These are phyloP conservation scores for Alethe castanea DNA, from an alignment of 2,113 vertebrate genomes.

Conservation along the genomic window DNA sequence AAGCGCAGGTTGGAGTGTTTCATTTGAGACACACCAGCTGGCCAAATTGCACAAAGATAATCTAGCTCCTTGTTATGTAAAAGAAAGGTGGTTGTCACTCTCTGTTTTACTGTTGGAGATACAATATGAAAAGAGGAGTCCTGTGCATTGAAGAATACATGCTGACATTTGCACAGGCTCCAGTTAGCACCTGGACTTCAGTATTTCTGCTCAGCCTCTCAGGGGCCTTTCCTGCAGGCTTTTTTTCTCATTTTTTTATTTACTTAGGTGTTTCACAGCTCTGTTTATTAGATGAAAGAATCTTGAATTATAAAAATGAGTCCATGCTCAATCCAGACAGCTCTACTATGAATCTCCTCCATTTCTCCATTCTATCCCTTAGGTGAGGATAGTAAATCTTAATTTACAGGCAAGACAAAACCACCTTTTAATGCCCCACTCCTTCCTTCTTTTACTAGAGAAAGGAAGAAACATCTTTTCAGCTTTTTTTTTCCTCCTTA, in stretches of 20 bases:
- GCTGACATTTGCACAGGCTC: background rate
- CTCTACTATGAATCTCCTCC: background rate
- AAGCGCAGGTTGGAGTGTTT: background rate
- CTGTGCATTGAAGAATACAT: background rate
- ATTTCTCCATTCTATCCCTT: background rate
- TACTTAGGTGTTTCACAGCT: background rate
- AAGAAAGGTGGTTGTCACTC: background rate
- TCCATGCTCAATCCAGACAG: background rate
- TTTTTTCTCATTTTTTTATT: background rate
- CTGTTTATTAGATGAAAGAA: background rate
- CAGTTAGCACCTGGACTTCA: background rate
- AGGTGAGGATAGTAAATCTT: background rate
- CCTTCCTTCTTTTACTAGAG: background rate
- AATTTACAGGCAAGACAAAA: background rate
- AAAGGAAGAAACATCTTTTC: background rate
- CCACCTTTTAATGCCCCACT: background rate
- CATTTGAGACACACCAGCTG: background rate
- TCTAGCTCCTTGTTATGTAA: background rate
- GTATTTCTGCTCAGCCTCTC: background rate
- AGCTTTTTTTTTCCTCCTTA: background rate
- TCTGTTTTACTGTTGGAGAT: background rate
- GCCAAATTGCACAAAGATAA: background rate
- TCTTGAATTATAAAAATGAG: background rate
- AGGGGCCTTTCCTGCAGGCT: background rate
- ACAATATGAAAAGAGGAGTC: background rate